These are phyloP conservation scores for Lycaon pictus DNA, from an alignment of 2,113 vertebrate species.

Conservation along the genomic window DNA sequence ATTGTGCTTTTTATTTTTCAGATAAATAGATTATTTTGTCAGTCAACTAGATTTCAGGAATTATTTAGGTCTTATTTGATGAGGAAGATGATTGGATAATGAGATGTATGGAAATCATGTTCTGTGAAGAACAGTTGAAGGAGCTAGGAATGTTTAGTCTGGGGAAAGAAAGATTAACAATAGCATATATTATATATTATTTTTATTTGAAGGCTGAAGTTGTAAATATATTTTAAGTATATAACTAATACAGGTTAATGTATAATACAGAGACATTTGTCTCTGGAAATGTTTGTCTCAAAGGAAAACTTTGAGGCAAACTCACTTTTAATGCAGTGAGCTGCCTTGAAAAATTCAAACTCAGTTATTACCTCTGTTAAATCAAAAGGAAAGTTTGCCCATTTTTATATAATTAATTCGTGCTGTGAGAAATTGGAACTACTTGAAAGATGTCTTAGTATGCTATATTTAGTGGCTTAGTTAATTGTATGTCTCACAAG, in stretches of 20 bases:
- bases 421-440: conserved; percentile 10
- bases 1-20: conserved; percentile 16
- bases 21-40: conserved; percentile 10
- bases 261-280: background rate
- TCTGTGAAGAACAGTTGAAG: background rate
- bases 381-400: background rate
- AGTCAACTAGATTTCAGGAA: background rate
- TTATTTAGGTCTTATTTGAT: background rate
- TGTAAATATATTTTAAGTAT: background rate
- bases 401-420: conserved; percentile 7
- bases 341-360: conserved; percentile 3
- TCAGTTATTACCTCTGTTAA: background rate
- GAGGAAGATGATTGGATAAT: background rate
- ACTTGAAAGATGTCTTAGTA: background rate
- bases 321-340: background rate
- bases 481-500: background rate
- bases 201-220: background rate
- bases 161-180: background rate
- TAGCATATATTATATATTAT: background rate
- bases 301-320: background rate
- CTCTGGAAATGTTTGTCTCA: background rate
- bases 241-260: background rate
- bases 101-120: background rate
- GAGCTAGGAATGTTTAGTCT: background rate
- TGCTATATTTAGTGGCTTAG: conserved; percentile 49